phyloP scores from a whole-genome alignment of 2,797 vertebrate species.

The Phoeniculus purpureus region DNA sequence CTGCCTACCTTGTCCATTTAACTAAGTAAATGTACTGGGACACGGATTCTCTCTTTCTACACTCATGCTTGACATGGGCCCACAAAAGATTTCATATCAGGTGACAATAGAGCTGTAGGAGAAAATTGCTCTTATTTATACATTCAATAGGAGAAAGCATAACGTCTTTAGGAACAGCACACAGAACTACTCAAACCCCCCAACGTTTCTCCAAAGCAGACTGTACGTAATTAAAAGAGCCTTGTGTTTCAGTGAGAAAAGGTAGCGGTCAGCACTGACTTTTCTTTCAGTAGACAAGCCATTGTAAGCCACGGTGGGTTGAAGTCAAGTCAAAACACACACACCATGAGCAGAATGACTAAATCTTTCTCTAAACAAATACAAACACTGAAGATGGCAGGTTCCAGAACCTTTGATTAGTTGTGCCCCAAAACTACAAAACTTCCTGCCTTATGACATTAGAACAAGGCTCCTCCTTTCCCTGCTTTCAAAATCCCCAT shows the following conservation, averaged over 20 bases:
- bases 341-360: background rate
- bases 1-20: background rate
- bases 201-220: background rate
- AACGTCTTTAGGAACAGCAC: background rate
- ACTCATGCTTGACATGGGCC: background rate
- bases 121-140: background rate
- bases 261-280: background rate
- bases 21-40: background rate
- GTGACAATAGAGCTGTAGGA: background rate
- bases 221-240: background rate
- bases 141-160: background rate
- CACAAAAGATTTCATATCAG: background rate
- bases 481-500: background rate
- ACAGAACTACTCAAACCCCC: background rate
- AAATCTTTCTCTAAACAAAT: conserved; percentile 13
- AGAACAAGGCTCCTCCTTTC: conserved; percentile 15
- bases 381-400: background rate
- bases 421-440: conserved; percentile 35
- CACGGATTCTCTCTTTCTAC: background rate
- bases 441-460: conserved; percentile 41
- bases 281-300: background rate
- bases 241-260: background rate
- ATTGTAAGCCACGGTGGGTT: background rate
- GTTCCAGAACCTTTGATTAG: conserved; percentile 49
- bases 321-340: background rate